These are phyloP conservation scores for Pomacea maculata DNA, from an alignment of 1,140 invertebrate genomes.

Conservation along the genomic window DNA sequence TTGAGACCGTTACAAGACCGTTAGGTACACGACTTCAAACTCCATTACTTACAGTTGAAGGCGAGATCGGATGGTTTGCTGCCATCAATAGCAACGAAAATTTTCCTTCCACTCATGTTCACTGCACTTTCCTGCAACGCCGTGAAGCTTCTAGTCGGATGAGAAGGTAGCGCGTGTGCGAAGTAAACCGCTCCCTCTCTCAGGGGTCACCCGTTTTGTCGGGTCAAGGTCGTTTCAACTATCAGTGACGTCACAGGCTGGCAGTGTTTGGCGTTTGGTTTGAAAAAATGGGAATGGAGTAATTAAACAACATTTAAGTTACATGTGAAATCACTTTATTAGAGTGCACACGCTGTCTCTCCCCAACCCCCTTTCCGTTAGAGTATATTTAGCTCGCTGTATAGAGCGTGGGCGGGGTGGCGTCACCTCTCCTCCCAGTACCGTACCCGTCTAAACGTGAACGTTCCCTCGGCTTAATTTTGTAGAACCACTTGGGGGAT, in stretches of 20 bases:
- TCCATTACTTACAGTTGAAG: conserved; percentile 9
- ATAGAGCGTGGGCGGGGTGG: not conserved
- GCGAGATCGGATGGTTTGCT: conserved; percentile 4
- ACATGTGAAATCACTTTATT: no score
- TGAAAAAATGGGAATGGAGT: not conserved
- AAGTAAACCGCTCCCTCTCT: not conserved
- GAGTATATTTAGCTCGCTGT: not conserved
- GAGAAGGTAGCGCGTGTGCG: not conserved
- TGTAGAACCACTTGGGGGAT: no score
- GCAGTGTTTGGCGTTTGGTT: not conserved
- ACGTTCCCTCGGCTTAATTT: no score
- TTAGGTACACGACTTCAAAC: no score
- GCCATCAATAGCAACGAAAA: conserved; percentile 6
- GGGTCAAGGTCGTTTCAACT: conserved; percentile 4
- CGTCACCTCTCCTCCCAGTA: not conserved
- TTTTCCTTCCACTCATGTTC: conserved; percentile 13
- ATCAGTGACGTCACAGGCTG: not conserved
- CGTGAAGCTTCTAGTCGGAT: not conserved
- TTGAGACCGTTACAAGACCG: no score
- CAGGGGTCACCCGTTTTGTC: no score
- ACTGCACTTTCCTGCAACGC: not conserved
- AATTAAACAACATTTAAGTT: no score
- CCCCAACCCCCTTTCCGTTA: not conserved
- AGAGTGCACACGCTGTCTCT: not conserved
- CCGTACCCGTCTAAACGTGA: no score